Evolutionary conservation across 2,888 invertebrate genomes (phyloP), one percentile per base, ranked within the genome.

Genomic region (Melanostoma mellinum): DNA sequence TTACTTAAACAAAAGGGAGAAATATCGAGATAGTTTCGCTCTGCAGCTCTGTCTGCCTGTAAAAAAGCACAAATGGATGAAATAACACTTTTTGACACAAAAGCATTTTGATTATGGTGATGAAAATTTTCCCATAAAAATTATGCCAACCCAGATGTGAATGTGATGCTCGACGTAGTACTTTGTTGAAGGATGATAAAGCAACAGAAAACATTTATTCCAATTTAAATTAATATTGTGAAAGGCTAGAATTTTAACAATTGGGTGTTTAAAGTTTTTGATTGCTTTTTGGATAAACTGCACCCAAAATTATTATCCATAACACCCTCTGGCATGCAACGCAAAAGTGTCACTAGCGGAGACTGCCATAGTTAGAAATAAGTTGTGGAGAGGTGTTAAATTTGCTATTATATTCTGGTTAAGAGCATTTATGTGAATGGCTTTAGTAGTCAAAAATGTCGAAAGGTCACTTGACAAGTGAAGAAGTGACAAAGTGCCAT

Each of bases 61-160:
- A 6, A 42, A 20, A 20, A 20, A 20, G 20, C 20, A 20, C 20
- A 20, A 63, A 68, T 40, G 35, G 48, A 58, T 63, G 52, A 50
- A 53, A 63, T 69, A 60, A 44, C 40, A 56, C 36, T 46, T 48
- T 78, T 69, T 78, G 69, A 58, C 46, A 55, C 30, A 56, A 60
- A 73, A 65, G 35, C 61, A 73, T 78, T 74, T 78, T 68, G 50
- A 55, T 82, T 78, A 79, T 84, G 60, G 50, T 33, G 71, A 60
- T 65, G 63, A 65, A 52, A 61, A 56, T 73, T 50, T 56, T 33
- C 42, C 46, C 38, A 69, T 58, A 46, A 58, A 32, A 56, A 69
- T 58, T 58, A 38, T 69, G 35, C 46, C 8, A 38, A 48, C 36
- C 55, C 36, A 50, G 61, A 20, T 48, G 36, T 6, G n/a, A 9